Conservation (phyloP, 1,140 invertebrate genomes). For the Adelges cooleyi region DNA sequence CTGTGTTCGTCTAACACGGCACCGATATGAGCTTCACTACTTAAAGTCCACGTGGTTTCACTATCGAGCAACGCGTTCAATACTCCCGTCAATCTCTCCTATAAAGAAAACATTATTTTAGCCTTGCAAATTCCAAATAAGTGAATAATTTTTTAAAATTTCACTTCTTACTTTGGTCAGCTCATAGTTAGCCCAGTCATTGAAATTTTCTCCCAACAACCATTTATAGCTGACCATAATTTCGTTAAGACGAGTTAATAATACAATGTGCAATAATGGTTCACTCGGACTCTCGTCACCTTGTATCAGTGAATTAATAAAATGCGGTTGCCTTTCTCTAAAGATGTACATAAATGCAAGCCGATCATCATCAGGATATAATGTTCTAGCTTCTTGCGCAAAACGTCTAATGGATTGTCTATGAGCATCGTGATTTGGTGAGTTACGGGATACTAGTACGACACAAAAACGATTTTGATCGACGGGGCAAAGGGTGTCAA, state of each 20-base stretch:
- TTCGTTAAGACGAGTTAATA: constrained; percentile 78
- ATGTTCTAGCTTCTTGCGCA: constrained; percentile 47
- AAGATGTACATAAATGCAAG: constrained; percentile 79
- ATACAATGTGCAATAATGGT: constrained; percentile 59
- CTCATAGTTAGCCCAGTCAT: constrained; percentile 33
- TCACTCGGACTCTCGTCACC: constrained; percentile 43
- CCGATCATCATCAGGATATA: constrained; percentile 41
- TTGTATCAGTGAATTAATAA: constrained; percentile 57
- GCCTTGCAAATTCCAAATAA: neutral
- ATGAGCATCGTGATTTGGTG: constrained; percentile 46
- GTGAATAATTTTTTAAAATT: neutral
- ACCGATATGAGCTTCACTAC: constrained; percentile 52
- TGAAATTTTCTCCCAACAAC: constrained; percentile 41
- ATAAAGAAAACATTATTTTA: neutral
- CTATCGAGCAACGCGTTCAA: constrained; percentile 11
- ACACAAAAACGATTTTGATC: constrained; percentile 81
- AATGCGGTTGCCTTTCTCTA: constrained; percentile 67
- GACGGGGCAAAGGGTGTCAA: constrained; percentile 78
- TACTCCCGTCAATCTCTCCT: constrained; percentile 7
- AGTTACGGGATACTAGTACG: constrained; percentile 67
- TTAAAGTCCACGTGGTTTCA: constrained; percentile 39
- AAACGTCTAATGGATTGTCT: constrained; percentile 52
- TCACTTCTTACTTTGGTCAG: constrained; percentile 33
- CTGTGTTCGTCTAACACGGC: constrained; percentile 44
- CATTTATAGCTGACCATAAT: constrained; percentile 84